phyloP scores from a whole-genome alignment of 2,797 vertebrate species.

The Cyprinodon diabolis region DNA sequence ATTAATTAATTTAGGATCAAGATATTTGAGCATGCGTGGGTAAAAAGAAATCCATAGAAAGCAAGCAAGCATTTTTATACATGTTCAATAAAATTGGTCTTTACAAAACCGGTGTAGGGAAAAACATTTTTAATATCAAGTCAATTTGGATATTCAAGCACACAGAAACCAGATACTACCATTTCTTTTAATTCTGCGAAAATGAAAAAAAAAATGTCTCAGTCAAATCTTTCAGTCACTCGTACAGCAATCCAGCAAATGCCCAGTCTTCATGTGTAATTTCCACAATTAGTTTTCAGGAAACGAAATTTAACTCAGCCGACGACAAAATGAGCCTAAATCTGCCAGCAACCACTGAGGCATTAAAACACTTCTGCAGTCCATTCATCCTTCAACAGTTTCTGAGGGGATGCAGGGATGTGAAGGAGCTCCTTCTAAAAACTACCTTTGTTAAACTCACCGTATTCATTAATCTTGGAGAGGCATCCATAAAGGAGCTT shows the following conservation, averaged over 20 bases:
- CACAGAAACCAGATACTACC: not conserved
- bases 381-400: slow-evolving; percentile 31
- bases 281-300: not conserved
- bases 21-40: not conserved
- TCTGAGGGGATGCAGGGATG: slow-evolving; percentile 42
- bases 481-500: slow-evolving; percentile 53
- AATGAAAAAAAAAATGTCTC: not conserved
- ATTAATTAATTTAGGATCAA: not conserved
- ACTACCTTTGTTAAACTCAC: slow-evolving; percentile 61
- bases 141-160: not conserved
- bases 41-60: not conserved
- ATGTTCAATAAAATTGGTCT: not conserved
- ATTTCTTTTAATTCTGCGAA: not conserved
- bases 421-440: slow-evolving; percentile 50
- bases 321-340: slow-evolving; percentile 8
- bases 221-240: not conserved
- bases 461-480: slow-evolving; percentile 69
- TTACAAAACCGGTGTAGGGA: not conserved
- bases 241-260: not conserved
- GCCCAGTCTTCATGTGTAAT: slow-evolving; percentile 3
- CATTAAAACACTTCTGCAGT: slow-evolving; percentile 41
- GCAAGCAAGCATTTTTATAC: not conserved
- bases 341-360: slow-evolving; percentile 6
- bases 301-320: slow-evolving; percentile 1
- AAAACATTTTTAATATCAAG: not conserved